Evolutionary conservation across 2,113 vertebrate species (phyloP).

Genomic region (Eupsittula cactorum): DNA sequence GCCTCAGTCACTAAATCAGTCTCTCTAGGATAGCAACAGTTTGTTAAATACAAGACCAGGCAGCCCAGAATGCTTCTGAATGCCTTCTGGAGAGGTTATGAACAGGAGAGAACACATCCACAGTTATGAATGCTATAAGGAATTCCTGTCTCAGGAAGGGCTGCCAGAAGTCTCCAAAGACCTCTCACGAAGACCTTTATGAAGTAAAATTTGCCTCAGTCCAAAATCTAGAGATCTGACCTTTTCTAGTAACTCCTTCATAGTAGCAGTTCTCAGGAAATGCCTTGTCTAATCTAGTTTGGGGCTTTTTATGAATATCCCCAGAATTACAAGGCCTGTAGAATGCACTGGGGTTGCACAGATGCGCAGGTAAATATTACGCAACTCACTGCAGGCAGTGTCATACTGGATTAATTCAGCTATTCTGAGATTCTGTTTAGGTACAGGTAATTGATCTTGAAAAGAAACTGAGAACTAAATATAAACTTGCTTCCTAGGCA

Average conservation of each 20-base stretch:
- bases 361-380: background rate
- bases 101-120: background rate
- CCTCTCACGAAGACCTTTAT: background rate
- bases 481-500: background rate
- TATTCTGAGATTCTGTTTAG: background rate
- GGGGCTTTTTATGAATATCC: background rate
- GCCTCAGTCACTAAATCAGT: background rate
- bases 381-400: background rate
- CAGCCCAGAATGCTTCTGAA: background rate
- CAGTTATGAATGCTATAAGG: background rate
- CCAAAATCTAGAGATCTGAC: background rate
- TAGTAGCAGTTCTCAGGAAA: background rate
- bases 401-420: background rate
- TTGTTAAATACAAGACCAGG: background rate
- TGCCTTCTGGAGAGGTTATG: background rate
- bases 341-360: background rate
- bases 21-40: background rate
- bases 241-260: background rate
- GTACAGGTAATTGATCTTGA: background rate
- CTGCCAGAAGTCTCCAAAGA: background rate
- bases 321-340: background rate
- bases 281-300: background rate
- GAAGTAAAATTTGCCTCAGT: background rate
- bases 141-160: background rate
- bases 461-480: background rate